Percentiles rank a stretch among this genome's conserved stretches.
These are phyloP conservation scores for Muntiacus reevesi DNA, from an alignment of 2,113 vertebrate genomes.

Conservation along the genomic window DNA sequence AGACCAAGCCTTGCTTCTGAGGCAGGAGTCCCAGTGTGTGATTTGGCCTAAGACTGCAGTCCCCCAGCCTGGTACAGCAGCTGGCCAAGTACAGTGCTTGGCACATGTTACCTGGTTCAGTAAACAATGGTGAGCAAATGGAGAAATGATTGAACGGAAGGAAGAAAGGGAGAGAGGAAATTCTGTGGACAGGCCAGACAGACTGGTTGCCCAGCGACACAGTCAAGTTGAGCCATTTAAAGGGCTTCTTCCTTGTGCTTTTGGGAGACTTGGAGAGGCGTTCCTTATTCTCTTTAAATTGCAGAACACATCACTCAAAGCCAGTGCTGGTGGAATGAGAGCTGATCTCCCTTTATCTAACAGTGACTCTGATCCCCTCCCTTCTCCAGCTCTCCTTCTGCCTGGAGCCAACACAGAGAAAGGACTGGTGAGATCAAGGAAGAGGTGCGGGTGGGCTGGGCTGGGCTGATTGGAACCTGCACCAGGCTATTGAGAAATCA, in stretches of 20 bases:
- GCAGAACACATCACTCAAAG: background rate
- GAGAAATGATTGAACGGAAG: background rate
- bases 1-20: background rate
- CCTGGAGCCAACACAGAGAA: background rate
- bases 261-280: background rate
- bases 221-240: background rate
- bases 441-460: background rate
- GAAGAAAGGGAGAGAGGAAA: background rate
- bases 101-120: background rate
- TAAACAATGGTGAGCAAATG: background rate
- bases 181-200: background rate
- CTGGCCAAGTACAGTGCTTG: background rate
- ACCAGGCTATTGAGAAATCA: background rate
- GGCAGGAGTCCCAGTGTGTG: background rate
- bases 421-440: background rate
- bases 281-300: background rate
- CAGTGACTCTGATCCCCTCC: background rate
- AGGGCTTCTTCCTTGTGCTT: background rate
- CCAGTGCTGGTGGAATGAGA: background rate
- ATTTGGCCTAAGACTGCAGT: background rate
- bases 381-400: background rate
- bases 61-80: background rate
- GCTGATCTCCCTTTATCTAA: background rate
- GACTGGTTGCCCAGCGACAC: background rate
- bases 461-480: background rate